A percentile compares a stretch with the other conserved stretches of the same genome.
Evolutionary conservation across 53 echinoderm and acorn worm genomes (phyloP).

Genomic region (Pentamera pediparva): DNA sequence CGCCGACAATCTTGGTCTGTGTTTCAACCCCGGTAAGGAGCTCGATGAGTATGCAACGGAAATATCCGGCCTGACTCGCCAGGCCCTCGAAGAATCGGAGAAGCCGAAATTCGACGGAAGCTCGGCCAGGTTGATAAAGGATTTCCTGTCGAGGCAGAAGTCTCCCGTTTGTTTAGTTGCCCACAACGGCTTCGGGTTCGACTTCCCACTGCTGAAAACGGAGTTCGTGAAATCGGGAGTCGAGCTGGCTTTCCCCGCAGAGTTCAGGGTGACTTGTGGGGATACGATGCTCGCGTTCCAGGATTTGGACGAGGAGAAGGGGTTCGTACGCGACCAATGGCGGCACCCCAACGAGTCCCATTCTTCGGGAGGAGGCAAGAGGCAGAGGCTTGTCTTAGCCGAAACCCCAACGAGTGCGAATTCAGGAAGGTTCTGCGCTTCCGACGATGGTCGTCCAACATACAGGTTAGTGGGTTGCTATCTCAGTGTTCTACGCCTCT

Average conservation of each 20-base stretch:
- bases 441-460: too few relatives aligned
- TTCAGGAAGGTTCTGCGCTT: too few relatives aligned
- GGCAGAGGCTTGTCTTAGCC: too few relatives aligned
- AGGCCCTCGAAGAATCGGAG: constrained; percentile 37
- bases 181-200: constrained; percentile 53
- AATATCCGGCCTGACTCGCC: constrained; percentile 49
- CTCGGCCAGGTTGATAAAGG: constrained; percentile 36
- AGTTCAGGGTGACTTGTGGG: background rate
- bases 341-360: too few relatives aligned
- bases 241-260: background rate
- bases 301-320: background rate
- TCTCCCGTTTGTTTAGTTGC: constrained; percentile 57
- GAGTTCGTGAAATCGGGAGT: constrained; percentile 6
- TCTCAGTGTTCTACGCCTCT: too few relatives aligned
- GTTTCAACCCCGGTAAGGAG: constrained; percentile 60
- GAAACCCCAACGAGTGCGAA: too few relatives aligned
- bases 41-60: constrained; percentile 28
- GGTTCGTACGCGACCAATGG: too few relatives aligned
- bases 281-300: background rate
- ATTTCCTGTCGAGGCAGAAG: constrained; percentile 49
- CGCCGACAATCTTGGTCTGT: constrained; percentile 58
- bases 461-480: too few relatives aligned
- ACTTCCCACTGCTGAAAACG: constrained; percentile 46
- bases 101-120: constrained; percentile 42
- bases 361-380: too few relatives aligned